These are phyloP conservation scores for Orchesellides sinensis DNA, from an alignment of 2,888 invertebrate genomes.

Conservation along the genomic window DNA sequence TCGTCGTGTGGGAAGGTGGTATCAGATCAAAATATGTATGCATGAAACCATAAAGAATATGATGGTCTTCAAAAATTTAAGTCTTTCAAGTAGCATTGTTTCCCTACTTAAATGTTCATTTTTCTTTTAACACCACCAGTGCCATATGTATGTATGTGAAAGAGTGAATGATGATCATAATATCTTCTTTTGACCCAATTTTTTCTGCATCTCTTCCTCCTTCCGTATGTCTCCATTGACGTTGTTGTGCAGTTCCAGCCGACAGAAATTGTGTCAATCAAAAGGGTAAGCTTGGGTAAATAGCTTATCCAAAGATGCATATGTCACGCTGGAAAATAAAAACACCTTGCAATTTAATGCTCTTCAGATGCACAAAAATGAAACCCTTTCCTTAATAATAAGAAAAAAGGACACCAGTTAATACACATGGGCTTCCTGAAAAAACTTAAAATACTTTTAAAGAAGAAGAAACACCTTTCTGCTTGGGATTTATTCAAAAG, in stretches of 20 bases:
- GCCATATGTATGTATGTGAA: constrained; percentile 40
- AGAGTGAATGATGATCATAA: constrained; percentile 30
- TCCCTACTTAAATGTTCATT: constrained; percentile 36
- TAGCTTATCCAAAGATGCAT: background rate
- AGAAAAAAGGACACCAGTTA: background rate
- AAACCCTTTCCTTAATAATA: constrained; percentile 4
- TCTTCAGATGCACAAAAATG: background rate
- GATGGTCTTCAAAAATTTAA: background rate
- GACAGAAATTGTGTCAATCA: constrained; percentile 23
- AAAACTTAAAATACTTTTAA: constrained; percentile 2
- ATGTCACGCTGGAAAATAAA: background rate
- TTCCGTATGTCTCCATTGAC: background rate
- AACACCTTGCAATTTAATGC: constrained; percentile 16
- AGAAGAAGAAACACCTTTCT: background rate
- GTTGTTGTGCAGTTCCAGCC: background rate
- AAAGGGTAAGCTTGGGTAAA: background rate
- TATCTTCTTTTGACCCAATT: constrained; percentile 47
- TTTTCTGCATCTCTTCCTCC: constrained; percentile 3
- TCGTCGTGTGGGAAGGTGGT: constrained; percentile 41
- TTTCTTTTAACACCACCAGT: constrained; percentile 52
- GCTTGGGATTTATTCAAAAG: constrained; percentile 14
- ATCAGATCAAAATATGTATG: background rate
- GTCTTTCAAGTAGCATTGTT: background rate
- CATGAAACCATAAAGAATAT: background rate
- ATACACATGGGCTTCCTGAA: constrained; percentile 12